Conservation (phyloP, 2,113 vertebrate species). For the Pomatorhinus ruficollis region DNA sequence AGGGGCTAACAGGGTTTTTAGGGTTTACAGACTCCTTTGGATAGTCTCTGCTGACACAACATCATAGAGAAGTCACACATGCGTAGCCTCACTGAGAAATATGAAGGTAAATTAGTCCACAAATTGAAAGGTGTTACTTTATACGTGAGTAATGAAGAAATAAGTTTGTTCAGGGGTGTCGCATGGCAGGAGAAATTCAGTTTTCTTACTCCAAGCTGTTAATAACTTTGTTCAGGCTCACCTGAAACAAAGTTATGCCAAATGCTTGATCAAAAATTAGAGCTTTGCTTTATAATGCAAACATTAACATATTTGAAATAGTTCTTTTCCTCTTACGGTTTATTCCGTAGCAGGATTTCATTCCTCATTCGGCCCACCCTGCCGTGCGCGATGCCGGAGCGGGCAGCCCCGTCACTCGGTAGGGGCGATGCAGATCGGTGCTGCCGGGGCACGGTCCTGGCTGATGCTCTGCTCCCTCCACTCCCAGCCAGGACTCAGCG, state of each 20-base stretch:
- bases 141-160: not conserved
- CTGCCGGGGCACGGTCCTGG: rapidly evolving
- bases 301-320: not conserved
- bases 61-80: not conserved
- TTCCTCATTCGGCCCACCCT: not conserved
- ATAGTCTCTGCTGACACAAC: not conserved
- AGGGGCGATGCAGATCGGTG: not conserved
- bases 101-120: not conserved
- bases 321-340: not conserved
- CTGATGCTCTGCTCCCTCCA: not conserved
- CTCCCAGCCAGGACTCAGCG: slow-evolving; percentile 25
- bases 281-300: not conserved
- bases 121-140: not conserved
- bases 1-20: not conserved
- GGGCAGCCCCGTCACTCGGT: not conserved
- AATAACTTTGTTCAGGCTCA: not conserved
- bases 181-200: not conserved
- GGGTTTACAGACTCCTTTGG: not conserved
- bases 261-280: not conserved
- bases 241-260: not conserved
- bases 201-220: not conserved
- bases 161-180: not conserved
- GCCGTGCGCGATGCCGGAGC: not conserved
- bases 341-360: not conserved
- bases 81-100: rapidly evolving